Percentiles rank a stretch among this genome's conserved stretches.
These are phyloP conservation scores for Burhinus oedicnemus DNA, from an alignment of 2,113 vertebrate genomes.

Conservation along the genomic window DNA sequence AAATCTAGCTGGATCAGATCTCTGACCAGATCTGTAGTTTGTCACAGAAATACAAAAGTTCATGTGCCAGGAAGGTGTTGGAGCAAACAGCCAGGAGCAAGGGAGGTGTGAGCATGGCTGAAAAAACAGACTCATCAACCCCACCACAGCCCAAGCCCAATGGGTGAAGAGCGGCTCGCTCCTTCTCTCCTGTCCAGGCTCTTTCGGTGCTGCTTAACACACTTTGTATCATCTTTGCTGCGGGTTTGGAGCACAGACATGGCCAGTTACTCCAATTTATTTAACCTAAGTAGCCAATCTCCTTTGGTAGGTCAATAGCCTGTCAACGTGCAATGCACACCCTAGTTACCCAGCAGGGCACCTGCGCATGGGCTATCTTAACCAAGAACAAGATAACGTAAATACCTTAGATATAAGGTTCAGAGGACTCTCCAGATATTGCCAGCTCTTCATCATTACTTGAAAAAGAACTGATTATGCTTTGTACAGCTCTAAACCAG, in stretches of 20 bases:
- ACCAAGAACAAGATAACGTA: not conserved
- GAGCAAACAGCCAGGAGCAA: not conserved
- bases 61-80: not conserved
- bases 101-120: not conserved
- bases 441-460: not conserved
- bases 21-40: not conserved
- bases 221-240: rapidly evolving
- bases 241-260: not conserved
- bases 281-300: not conserved
- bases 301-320: not conserved
- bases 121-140: not conserved
- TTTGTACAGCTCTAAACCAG: not conserved
- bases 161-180: rapidly evolving
- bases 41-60: not conserved
- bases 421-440: not conserved
- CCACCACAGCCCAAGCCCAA: not conserved
- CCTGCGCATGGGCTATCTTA: not conserved
- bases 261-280: not conserved
- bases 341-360: not conserved
- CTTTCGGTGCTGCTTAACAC: not conserved
- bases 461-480: not conserved
- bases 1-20: not conserved
- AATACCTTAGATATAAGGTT: not conserved
- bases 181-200: not conserved
- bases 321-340: not conserved